A percentile compares a stretch with the other conserved stretches of the same genome.
These are phyloP conservation scores for Empis livida DNA, from an alignment of 2,888 invertebrate genomes.

Conservation along the genomic window DNA sequence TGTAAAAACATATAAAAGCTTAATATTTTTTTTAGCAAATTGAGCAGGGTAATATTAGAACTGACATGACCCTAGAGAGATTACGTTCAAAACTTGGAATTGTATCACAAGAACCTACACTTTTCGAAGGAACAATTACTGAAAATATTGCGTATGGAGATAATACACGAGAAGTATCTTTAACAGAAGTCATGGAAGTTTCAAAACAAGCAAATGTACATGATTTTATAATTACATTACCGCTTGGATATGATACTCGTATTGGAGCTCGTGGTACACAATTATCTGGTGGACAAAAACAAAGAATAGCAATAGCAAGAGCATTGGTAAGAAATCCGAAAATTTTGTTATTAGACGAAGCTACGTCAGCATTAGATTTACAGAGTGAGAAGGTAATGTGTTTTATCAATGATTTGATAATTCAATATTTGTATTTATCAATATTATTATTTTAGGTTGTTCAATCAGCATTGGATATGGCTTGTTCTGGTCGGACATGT, in stretches of 20 bases:
- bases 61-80: constrained; percentile 49
- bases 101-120: constrained; percentile 73
- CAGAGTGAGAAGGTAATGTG: constrained; percentile 59
- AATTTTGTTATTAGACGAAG: constrained; percentile 61
- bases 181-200: constrained; percentile 59
- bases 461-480: constrained; percentile 73
- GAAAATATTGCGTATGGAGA: constrained; percentile 85
- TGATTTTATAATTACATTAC: constrained; percentile 57
- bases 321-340: constrained; percentile 62
- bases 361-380: constrained; percentile 66
- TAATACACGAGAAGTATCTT: constrained; percentile 49
- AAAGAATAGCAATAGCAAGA: constrained; percentile 70
- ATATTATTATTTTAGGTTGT: constrained; percentile 43
- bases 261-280: constrained; percentile 67
- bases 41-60: constrained; percentile 43
- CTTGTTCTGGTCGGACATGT: constrained; percentile 68
- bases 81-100: constrained; percentile 65
- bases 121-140: constrained; percentile 68
- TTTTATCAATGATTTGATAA: no score
- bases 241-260: constrained; percentile 63
- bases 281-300: constrained; percentile 76
- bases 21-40: constrained; percentile 24
- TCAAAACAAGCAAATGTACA: constrained; percentile 71
- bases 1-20: constrained; percentile 14
- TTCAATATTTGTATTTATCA: background rate